Conservation (phyloP, 2,797 vertebrate genomes). For the Ctenopoma kingsleyae region DNA sequence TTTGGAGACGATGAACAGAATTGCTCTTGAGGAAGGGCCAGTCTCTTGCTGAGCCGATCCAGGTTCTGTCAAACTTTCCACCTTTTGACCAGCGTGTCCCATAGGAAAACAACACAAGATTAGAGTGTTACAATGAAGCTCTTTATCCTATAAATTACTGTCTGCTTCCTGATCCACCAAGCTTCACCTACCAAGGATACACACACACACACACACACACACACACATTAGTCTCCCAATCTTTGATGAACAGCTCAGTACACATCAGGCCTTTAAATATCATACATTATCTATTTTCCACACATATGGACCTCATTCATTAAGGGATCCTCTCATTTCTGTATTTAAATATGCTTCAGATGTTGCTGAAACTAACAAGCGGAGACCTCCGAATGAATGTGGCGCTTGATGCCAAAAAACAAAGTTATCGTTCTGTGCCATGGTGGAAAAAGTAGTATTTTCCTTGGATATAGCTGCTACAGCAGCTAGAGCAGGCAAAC, state of each 20-base stretch:
- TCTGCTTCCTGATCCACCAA: constrained; percentile 56
- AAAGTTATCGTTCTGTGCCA: constrained; percentile 38
- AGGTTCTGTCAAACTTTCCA: constrained; percentile 63
- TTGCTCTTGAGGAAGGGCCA: constrained; percentile 48
- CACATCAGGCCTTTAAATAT: constrained; percentile 55
- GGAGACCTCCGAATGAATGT: constrained; percentile 29
- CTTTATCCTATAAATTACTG: constrained; percentile 68
- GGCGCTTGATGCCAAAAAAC: constrained; percentile 34
- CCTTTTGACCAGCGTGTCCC: constrained; percentile 66
- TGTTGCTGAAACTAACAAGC: constrained; percentile 50
- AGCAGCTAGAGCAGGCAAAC: constrained; percentile 56
- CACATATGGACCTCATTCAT: constrained; percentile 60
- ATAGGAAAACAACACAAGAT: constrained; percentile 76
- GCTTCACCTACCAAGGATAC: constrained; percentile 38
- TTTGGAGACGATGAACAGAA: constrained; percentile 44
- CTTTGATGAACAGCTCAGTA: constrained; percentile 52
- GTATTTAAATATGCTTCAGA: constrained; percentile 67
- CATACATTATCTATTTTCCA: constrained; percentile 73
- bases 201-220: constrained; percentile 31
- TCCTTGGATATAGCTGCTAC: constrained; percentile 52
- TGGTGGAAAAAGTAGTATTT: constrained; percentile 44
- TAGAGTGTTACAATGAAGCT: constrained; percentile 74
- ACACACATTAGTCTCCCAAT: constrained; percentile 68
- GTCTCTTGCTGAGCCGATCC: constrained; percentile 34
- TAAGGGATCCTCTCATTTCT: constrained; percentile 54